These are phyloP conservation scores for Drosophila robusta DNA, from an alignment of 2,888 invertebrate species.

Conservation along the genomic window DNA sequence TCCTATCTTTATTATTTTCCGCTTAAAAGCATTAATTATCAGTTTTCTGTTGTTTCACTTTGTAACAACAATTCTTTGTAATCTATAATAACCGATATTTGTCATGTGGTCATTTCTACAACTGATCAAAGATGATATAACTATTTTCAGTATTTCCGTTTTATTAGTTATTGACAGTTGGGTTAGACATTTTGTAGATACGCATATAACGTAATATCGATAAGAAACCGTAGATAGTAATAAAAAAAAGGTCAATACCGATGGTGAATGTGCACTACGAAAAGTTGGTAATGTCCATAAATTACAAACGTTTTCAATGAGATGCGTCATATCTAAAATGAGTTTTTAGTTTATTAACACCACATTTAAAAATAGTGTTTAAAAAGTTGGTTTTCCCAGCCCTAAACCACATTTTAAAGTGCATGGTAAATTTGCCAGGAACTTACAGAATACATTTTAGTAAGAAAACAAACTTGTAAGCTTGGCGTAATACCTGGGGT, in stretches of 20 bases:
- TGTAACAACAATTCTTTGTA: not conserved
- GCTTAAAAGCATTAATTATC: constrained; percentile 3
- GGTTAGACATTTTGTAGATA: no score
- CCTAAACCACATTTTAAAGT: no score
- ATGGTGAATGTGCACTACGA: not conserved
- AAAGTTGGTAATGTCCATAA: no score
- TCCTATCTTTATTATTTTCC: not conserved
- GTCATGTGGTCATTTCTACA: not conserved
- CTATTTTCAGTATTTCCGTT: not conserved
- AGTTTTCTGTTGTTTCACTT: not conserved
- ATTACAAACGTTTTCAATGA: not conserved
- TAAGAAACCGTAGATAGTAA: not conserved
- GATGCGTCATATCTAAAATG: no score
- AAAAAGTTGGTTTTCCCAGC: no score
- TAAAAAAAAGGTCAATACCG: not conserved
- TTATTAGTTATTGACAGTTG: not conserved
- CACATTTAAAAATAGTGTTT: no score
- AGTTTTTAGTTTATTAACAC: no score
- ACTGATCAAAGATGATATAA: not conserved
- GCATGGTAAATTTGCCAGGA: not conserved
- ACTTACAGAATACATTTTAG: not conserved
- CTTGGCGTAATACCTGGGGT: not conserved
- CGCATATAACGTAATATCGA: not conserved
- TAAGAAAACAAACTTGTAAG: not conserved
- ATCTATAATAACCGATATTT: not conserved